Evolutionary conservation across 2,888 invertebrate species (phyloP).

Genomic region (Bellardia pandia): DNA sequence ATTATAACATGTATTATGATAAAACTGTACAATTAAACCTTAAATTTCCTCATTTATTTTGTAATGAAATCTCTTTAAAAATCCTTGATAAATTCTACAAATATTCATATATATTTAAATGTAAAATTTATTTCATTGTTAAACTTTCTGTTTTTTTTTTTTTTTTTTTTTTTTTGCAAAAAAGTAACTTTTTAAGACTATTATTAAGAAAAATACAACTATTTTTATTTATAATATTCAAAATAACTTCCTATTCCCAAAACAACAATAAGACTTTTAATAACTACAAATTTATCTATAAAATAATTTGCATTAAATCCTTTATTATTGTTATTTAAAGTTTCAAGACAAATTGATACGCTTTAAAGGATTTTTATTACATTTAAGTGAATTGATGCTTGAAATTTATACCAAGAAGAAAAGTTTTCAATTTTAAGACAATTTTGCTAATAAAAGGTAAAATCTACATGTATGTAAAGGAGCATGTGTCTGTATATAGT

Average conservation of each 20-base stretch:
- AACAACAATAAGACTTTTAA: slow-evolving; percentile 62
- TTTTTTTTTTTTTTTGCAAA: too few species aligned
- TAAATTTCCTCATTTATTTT: too few species aligned
- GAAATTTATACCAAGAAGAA: slow-evolving; percentile 69
- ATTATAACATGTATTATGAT: too few species aligned
- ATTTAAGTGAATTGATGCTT: slow-evolving; percentile 75
- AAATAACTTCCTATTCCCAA: slow-evolving; percentile 40
- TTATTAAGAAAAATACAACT: slow-evolving; percentile 10
- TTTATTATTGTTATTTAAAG: slow-evolving; percentile 72
- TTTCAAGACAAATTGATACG: slow-evolving; percentile 58
- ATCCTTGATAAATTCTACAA: background rate
- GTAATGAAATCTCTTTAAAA: too few species aligned
- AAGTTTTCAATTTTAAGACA: slow-evolving; percentile 77
- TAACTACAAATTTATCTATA: slow-evolving; percentile 68
- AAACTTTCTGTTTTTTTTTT: background rate
- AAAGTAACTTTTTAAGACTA: background rate
- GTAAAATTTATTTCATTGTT: background rate
- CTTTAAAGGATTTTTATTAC: slow-evolving; percentile 72
- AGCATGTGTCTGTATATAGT: background rate
- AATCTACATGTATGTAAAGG: slow-evolving; percentile 21
- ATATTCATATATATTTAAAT: background rate
- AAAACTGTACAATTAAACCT: too few species aligned
- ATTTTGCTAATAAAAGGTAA: slow-evolving; percentile 40
- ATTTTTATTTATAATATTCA: background rate
- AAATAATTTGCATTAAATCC: slow-evolving; percentile 80